Percentiles rank a stretch among this genome's conserved stretches.
These are phyloP conservation scores for Menidia beryllina DNA, from an alignment of 2,113 vertebrate species.

Conservation along the genomic window DNA sequence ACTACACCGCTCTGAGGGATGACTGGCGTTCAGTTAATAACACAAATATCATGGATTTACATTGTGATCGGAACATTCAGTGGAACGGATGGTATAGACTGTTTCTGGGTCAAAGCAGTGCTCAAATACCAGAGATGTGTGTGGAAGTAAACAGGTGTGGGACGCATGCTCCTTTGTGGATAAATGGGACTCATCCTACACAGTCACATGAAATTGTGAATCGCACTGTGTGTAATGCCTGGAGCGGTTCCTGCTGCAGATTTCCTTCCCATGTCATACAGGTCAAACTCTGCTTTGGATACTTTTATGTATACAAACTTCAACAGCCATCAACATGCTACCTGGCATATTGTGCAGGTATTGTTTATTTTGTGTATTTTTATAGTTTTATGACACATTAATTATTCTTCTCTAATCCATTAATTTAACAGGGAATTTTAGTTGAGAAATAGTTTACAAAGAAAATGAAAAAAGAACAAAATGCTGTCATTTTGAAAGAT, in stretches of 20 bases:
- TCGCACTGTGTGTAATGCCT: conserved; percentile 24
- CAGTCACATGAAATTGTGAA: conserved; percentile 26
- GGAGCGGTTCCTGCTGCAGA: accelerated
- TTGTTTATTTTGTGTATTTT: background rate
- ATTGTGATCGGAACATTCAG: background rate
- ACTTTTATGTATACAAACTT: conserved; percentile 71
- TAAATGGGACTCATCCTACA: conserved; percentile 53
- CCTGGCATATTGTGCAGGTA: conserved; percentile 69
- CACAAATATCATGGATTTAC: accelerated
- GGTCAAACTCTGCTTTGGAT: conserved; percentile 62
- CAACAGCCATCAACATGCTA: accelerated
- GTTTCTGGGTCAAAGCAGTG: conserved; percentile 22
- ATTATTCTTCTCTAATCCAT: background rate
- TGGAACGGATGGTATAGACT: conserved; percentile 70
- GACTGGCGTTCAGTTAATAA: conserved; percentile 59
- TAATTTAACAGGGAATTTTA: no score
- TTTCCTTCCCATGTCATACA: conserved; percentile 12
- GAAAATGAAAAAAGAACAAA: no score
- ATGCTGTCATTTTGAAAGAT: no score
- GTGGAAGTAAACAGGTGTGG: conserved; percentile 40
- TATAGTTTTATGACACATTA: background rate
- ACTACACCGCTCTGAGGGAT: conserved; percentile 51
- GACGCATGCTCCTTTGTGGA: conserved; percentile 42
- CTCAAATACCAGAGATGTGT: conserved; percentile 63
- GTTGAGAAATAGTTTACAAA: no score